Evolutionary conservation across 2,888 invertebrate genomes (phyloP).

Genomic region (Tinea trinotella): DNA sequence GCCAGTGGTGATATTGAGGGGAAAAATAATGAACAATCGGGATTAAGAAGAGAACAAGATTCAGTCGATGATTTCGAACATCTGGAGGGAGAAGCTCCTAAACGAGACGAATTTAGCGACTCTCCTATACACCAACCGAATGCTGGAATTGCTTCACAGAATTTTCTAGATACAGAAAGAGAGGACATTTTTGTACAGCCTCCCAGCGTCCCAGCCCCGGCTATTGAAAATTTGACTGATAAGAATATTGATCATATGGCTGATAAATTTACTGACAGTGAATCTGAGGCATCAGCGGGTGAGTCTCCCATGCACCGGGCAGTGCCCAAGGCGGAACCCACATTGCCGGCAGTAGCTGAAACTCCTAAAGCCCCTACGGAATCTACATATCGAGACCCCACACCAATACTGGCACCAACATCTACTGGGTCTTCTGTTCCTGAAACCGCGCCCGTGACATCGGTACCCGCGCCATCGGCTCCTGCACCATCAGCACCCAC

Average conservation of each 20-base stretch:
- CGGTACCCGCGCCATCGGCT: constrained; percentile 24
- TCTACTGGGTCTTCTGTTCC: constrained; percentile 23
- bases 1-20: constrained; percentile 44
- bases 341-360: constrained; percentile 22
- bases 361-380: constrained; percentile 29
- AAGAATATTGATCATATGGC: constrained; percentile 53
- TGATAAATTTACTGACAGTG: constrained; percentile 73
- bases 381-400: constrained; percentile 25
- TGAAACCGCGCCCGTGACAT: too few species aligned
- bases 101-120: constrained; percentile 42
- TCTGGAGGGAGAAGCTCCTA: constrained; percentile 72
- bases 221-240: constrained; percentile 37
- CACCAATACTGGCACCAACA: constrained; percentile 28
- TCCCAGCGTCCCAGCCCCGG: constrained; percentile 43
- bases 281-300: constrained; percentile 63
- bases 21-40: constrained; percentile 26
- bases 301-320: constrained; percentile 59
- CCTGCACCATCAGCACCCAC: constrained; percentile 23
- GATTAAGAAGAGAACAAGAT: constrained; percentile 75
- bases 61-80: constrained; percentile 84
- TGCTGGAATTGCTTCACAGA: constrained; percentile 46
- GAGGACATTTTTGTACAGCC: constrained; percentile 51
- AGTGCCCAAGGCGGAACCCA: constrained; percentile 26
- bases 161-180: constrained; percentile 64
- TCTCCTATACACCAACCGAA: constrained; percentile 40